These are phyloP conservation scores for Fragum whitleyi DNA, from an alignment of 2,888 invertebrate species.

Conservation along the genomic window DNA sequence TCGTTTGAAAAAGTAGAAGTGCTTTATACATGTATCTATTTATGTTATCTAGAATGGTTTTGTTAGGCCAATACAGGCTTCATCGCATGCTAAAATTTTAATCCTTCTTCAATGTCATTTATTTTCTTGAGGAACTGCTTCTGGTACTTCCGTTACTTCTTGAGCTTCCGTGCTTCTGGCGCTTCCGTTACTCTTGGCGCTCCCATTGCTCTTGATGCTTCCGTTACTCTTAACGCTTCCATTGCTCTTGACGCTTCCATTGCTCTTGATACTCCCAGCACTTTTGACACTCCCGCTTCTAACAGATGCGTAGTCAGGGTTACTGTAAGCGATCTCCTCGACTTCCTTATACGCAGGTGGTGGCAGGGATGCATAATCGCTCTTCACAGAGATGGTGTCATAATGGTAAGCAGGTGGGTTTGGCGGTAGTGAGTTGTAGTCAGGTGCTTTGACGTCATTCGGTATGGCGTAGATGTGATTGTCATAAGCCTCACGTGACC, in stretches of 20 bases:
- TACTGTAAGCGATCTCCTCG: neutral
- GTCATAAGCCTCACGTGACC: constrained; percentile 25
- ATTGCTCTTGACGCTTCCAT: neutral
- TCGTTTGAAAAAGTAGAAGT: too few species aligned
- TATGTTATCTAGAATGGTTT: too few species aligned
- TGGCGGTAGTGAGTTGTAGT: constrained; percentile 23
- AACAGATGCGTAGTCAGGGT: constrained; percentile 12
- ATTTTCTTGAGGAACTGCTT: too few species aligned
- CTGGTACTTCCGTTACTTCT: too few species aligned
- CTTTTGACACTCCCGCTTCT: neutral
- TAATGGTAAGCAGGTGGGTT: constrained; percentile 19
- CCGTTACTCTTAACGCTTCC: too few species aligned
- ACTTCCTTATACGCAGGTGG: constrained; percentile 17
- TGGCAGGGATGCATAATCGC: constrained; percentile 14
- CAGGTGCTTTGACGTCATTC: constrained; percentile 16
- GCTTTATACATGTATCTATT: too few species aligned
- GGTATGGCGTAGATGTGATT: constrained; percentile 35
- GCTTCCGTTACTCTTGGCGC: neutral
- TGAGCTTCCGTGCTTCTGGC: neutral
- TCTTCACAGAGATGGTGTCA: neutral
- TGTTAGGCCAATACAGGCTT: too few species aligned
- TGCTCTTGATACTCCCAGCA: neutral
- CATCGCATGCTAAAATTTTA: too few species aligned
- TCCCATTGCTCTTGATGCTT: neutral
- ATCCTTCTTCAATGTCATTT: too few species aligned